Evolutionary conservation across 1,140 invertebrate genomes (phyloP).

Genomic region (Drosophila ambigua): DNA sequence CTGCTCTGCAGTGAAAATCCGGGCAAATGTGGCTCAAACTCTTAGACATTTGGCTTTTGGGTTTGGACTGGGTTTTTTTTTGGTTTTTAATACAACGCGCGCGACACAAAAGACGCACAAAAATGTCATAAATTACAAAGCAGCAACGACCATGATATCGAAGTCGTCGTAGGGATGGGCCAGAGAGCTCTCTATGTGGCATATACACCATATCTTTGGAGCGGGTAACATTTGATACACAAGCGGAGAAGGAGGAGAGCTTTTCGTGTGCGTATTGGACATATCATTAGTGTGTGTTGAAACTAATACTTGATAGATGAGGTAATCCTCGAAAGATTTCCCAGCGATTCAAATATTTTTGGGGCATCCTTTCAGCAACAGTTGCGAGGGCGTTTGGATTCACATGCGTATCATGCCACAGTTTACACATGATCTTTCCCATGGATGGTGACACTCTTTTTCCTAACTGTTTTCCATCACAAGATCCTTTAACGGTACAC

Average conservation of each 20-base stretch:
- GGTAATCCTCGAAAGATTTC: slow-evolving; percentile 31
- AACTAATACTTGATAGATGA: slow-evolving; percentile 32
- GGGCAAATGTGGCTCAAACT: slow-evolving; percentile 59
- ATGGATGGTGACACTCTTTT: slow-evolving; percentile 2
- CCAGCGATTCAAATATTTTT: slow-evolving; percentile 6
- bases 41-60: slow-evolving; percentile 36
- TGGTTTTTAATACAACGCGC: slow-evolving; percentile 64
- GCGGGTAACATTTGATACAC: slow-evolving; percentile 59
- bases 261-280: not conserved
- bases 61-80: slow-evolving; percentile 37
- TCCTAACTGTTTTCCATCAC: slow-evolving; percentile 43
- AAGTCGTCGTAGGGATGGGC: slow-evolving; percentile 50
- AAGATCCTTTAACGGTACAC: slow-evolving; percentile 70
- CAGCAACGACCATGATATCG: slow-evolving; percentile 62
- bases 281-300: slow-evolving; percentile 2
- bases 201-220: slow-evolving; percentile 34
- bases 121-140: slow-evolving; percentile 81
- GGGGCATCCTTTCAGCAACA: slow-evolving; percentile 11
- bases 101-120: slow-evolving; percentile 82
- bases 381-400: slow-evolving; percentile 26
- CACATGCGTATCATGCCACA: slow-evolving; percentile 49
- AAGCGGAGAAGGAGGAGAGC: slow-evolving; percentile 20
- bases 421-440: slow-evolving; percentile 11
- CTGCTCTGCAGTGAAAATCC: slow-evolving; percentile 61
- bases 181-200: slow-evolving; percentile 55